Conservation (phyloP, 37 sponge, comb jelly and placozoan species). For the Corticium candelabrum region DNA sequence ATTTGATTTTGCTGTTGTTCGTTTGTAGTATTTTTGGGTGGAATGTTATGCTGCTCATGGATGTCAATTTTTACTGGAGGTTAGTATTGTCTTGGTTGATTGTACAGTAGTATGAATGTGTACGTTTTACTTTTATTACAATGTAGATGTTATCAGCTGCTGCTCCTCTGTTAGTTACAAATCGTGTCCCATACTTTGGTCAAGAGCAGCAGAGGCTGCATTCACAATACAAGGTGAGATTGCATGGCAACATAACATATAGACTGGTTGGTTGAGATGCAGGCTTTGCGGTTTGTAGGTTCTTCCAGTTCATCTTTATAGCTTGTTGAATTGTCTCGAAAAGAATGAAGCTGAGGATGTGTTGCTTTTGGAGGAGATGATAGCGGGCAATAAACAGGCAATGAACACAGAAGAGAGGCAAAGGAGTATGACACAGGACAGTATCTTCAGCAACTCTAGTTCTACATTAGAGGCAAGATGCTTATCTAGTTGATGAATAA, state of each 20-base stretch:
- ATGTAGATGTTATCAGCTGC: neutral
- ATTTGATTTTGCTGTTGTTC: neutral
- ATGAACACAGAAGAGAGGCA: too few species aligned
- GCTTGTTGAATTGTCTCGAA: neutral
- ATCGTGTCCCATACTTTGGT: neutral
- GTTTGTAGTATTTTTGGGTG: neutral
- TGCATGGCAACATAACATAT: too few species aligned
- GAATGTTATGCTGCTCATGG: neutral
- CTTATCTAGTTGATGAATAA: too few species aligned
- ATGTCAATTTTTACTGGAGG: neutral
- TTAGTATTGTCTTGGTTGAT: neutral
- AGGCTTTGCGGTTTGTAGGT: neutral
- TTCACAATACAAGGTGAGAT: too few species aligned
- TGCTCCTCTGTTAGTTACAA: neutral
- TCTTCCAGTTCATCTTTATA: neutral
- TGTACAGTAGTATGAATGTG: too few species aligned
- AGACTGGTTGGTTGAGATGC: too few species aligned
- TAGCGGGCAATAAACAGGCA: neutral
- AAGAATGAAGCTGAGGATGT: neutral
- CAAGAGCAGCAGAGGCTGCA: too few species aligned
- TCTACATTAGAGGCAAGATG: too few species aligned
- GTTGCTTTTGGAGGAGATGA: neutral
- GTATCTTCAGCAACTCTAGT: too few species aligned
- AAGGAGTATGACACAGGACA: too few species aligned
- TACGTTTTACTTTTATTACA: too few species aligned